Conservation (phyloP, 1,140 invertebrate genomes). For the Pogonus chalceus region DNA sequence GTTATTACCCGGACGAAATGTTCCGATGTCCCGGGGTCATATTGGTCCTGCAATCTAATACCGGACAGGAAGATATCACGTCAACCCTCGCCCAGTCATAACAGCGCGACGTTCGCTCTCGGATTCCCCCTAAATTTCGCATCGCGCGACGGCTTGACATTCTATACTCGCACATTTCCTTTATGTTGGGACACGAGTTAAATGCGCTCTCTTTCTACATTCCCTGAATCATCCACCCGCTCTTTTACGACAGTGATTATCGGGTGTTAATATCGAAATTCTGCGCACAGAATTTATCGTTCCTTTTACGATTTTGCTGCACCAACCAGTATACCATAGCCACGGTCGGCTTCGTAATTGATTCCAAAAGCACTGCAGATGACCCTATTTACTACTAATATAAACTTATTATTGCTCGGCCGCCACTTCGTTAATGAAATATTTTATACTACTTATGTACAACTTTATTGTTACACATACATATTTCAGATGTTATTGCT, state of each 20-base stretch:
- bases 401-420: too few relatives aligned
- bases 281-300: constrained; percentile 4
- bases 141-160: neutral
- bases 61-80: constrained; percentile 16
- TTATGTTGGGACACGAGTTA: neutral
- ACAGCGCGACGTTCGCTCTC: constrained; percentile 16
- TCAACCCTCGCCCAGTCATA: constrained; percentile 18
- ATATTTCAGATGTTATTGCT: too few relatives aligned
- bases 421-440: too few relatives aligned
- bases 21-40: constrained; percentile 13
- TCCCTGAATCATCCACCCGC: neutral
- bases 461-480: too few relatives aligned
- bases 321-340: too few relatives aligned
- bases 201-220: neutral
- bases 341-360: too few relatives aligned
- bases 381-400: too few relatives aligned
- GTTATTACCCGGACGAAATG: neutral
- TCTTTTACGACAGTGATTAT: constrained; percentile 3
- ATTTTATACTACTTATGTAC: too few relatives aligned
- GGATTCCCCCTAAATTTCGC: neutral
- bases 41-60: constrained; percentile 22
- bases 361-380: too few relatives aligned
- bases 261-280: constrained; percentile 7
- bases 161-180: neutral
- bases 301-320: constrained; percentile 3